These are phyloP conservation scores for Leptinotarsa defecta DNA, from an alignment of 1,140 invertebrate species.

Conservation along the genomic window DNA sequence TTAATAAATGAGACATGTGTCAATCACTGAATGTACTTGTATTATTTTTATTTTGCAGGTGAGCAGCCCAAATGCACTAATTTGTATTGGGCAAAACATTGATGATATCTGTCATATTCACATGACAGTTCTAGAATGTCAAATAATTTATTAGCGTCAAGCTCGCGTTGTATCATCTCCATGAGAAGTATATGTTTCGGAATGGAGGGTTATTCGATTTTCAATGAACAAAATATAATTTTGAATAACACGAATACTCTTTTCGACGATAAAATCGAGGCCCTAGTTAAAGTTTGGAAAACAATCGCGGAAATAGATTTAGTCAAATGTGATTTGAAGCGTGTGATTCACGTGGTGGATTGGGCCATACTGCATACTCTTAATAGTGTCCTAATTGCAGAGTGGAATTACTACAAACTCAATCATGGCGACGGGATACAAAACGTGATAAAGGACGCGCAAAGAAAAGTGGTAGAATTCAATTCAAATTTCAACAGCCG, in stretches of 20 bases:
- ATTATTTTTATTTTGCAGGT: no score
- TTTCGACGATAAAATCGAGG: slow-evolving; percentile 47
- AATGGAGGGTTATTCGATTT: background rate
- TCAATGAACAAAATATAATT: slow-evolving; percentile 37
- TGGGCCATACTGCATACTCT: slow-evolving; percentile 53
- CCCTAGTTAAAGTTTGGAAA: slow-evolving; percentile 51
- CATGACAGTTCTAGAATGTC: no score
- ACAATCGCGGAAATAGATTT: slow-evolving; percentile 42
- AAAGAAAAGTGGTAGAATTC: slow-evolving; percentile 34
- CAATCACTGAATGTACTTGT: no score
- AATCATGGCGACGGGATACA: slow-evolving; percentile 15
- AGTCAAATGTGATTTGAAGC: slow-evolving; percentile 41
- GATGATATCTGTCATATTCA: no score
- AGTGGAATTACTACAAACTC: slow-evolving; percentile 50
- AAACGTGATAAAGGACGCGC: slow-evolving; percentile 42
- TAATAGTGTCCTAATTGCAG: slow-evolving; percentile 51
- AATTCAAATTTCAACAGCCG: slow-evolving; percentile 21
- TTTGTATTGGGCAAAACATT: no score
- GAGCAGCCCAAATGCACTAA: no score
- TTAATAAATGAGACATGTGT: no score
- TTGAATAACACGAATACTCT: slow-evolving; percentile 47
- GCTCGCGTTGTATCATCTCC: background rate
- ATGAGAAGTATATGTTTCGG: background rate
- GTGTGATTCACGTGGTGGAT: slow-evolving; percentile 49
- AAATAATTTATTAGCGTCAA: no score